These are phyloP conservation scores for Epicauta chinensis DNA, from an alignment of 1,140 invertebrate genomes.

Conservation along the genomic window DNA sequence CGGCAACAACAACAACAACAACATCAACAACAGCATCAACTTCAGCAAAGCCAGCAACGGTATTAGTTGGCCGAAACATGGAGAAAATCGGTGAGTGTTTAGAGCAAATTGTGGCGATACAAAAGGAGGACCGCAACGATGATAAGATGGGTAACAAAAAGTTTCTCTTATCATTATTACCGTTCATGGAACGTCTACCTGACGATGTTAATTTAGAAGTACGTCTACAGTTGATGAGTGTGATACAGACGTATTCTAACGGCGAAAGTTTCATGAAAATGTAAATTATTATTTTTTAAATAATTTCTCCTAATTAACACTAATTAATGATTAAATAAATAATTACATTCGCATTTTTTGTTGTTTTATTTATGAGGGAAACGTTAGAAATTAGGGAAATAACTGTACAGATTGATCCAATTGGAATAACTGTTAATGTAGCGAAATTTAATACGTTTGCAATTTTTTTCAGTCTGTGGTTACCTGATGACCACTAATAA, in stretches of 20 bases:
- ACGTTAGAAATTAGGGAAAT: too few relatives aligned
- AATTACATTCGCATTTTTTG: too few relatives aligned
- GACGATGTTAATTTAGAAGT: slow-evolving; percentile 35
- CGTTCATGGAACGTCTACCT: slow-evolving; percentile 30
- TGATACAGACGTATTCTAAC: slow-evolving; percentile 25
- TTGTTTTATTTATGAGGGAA: too few relatives aligned
- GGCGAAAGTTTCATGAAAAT: slow-evolving; percentile 17
- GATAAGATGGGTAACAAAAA: slow-evolving; percentile 31
- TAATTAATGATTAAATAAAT: too few relatives aligned
- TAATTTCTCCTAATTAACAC: too few relatives aligned
- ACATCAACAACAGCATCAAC: neutral
- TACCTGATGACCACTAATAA: too few relatives aligned
- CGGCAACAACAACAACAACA: neutral
- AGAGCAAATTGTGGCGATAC: slow-evolving; percentile 18
- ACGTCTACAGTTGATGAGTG: slow-evolving; percentile 29
- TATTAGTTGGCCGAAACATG: neutral
- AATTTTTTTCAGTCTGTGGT: too few relatives aligned
- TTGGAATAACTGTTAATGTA: too few relatives aligned
- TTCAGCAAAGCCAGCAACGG: neutral
- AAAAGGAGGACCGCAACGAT: slow-evolving; percentile 25
- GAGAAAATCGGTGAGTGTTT: slow-evolving; percentile 15
- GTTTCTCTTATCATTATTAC: slow-evolving; percentile 29
- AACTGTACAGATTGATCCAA: too few relatives aligned
- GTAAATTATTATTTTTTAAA: neutral
- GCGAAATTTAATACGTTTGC: too few relatives aligned